Conservation (phyloP, 2,797 vertebrate species). For the Melanotaenia pygmaea region DNA sequence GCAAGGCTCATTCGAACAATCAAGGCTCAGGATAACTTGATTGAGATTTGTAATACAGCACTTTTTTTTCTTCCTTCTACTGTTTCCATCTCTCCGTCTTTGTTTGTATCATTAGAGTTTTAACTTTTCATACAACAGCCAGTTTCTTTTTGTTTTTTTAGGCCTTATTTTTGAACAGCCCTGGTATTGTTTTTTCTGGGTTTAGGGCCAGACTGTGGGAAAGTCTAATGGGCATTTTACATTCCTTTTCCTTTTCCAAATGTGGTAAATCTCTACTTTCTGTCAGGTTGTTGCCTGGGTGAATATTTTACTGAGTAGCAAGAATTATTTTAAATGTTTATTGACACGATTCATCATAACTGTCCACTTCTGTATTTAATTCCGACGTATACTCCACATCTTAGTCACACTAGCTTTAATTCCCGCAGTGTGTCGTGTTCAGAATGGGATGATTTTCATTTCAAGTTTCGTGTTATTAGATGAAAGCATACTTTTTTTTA, state of each 20-base stretch:
- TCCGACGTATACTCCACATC: background rate
- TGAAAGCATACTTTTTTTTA: too few relatives aligned
- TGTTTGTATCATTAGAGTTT: conserved; percentile 7
- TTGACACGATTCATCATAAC: background rate
- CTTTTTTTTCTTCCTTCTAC: background rate
- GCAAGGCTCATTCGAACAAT: conserved; percentile 63
- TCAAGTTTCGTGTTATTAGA: too few relatives aligned
- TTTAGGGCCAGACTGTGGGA: conserved; percentile 5
- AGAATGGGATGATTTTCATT: background rate
- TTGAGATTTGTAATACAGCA: conserved; percentile 55
- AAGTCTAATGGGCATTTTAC: conserved; percentile 4
- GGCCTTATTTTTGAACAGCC: background rate
- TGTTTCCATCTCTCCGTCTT: background rate
- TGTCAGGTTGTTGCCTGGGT: background rate
- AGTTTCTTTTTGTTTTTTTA: background rate
- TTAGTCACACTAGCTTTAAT: background rate
- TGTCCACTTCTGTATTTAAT: background rate
- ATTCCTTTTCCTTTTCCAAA: conserved; percentile 10
- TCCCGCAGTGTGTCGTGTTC: background rate
- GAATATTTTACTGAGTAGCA: background rate
- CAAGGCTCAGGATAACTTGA: conserved; percentile 65
- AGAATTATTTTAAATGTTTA: background rate
- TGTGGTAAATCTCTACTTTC: background rate
- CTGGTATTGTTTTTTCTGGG: conserved; percentile 7
- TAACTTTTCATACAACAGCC: background rate